Evolutionary conservation across 2,797 vertebrate species (phyloP), one percentile per base, ranked within the genome.

Genomic region (Thalassophryne amazonica): DNA sequence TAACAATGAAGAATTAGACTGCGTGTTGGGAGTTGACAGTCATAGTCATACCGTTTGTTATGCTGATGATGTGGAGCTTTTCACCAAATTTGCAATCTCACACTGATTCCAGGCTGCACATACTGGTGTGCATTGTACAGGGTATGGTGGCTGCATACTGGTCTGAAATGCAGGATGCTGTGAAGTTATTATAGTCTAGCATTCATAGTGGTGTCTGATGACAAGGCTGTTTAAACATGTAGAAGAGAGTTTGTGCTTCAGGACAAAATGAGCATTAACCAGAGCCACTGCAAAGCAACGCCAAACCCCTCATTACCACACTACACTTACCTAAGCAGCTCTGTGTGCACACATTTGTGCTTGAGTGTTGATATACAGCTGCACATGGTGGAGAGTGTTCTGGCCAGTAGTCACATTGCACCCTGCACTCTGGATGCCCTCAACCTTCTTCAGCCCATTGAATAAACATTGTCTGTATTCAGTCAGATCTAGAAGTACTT

Each of bases 241-340:
- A 19, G 58, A 35, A 25, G 11, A 54, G 35, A 17, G 48, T 38
- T 52, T 40, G 30, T 15, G 38, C 35, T 36, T 40, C 33, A 6
- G 53, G 55, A 34, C 50, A 3, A 22, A 60, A 58, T 60, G 73
- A 63, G 66, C 69, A 62, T 54, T 40, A 69, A 69, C 59, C 52
- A 76, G 65, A 61, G 21, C 9, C 21, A 36, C 49, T 59, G 28
- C 71, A 48, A 74, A 70, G 38, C 47, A 17, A 14, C 33, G 51
- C 56, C 70, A 58, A 71, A 60, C 61, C 60, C 51, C 37, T 71
- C 55, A 61, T 60, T 64, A 60, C 39, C 48, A 27, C 54, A 71
- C 54, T 63, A 43, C 62, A 55, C 40, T 55, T 8, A 11, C 22
- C 40, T 23, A 15, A 24, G 21, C 45, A 57, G n/a, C 41, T 35